Evolutionary conservation across 2,888 invertebrate genomes (phyloP).

Genomic region (Hypena proboscidalis): DNA sequence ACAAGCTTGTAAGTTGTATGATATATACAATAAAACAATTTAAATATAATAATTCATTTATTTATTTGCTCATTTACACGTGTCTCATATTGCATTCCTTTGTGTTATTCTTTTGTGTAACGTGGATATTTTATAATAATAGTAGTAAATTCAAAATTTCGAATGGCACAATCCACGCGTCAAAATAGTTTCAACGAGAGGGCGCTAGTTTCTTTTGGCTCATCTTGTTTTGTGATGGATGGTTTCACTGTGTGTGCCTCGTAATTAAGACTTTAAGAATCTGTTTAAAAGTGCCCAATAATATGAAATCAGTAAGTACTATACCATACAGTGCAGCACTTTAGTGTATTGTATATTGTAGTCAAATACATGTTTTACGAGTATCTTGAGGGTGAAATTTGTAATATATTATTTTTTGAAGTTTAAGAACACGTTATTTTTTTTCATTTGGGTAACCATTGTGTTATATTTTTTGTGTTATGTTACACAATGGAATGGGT

Average conservation of each 20-base stretch:
- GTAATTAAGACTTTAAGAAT: neutral
- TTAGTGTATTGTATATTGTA: neutral
- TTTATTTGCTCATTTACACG: slow-evolving; percentile 3
- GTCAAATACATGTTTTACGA: neutral
- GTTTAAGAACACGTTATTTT: neutral
- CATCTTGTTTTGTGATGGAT: neutral
- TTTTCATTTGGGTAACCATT: neutral
- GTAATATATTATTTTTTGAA: neutral
- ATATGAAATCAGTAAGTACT: neutral
- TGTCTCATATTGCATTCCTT: slow-evolving; percentile 1
- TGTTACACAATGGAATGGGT: neutral
- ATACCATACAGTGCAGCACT: neutral
- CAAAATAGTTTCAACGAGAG: neutral
- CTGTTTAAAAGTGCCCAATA: neutral
- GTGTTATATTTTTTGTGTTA: neutral
- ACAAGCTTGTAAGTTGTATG: too few species aligned
- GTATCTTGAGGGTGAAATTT: neutral
- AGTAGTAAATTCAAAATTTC: slow-evolving; percentile 1
- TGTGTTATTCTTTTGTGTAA: neutral
- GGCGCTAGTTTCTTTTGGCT: neutral
- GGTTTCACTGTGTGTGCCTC: neutral
- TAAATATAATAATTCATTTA: slow-evolving; percentile 1
- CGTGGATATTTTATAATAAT: neutral
- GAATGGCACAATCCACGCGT: slow-evolving; percentile 4
- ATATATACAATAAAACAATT: too few species aligned